Evolutionary conservation across 2,888 invertebrate species (phyloP).

Genomic region (Polydrusus pterygomalis): DNA sequence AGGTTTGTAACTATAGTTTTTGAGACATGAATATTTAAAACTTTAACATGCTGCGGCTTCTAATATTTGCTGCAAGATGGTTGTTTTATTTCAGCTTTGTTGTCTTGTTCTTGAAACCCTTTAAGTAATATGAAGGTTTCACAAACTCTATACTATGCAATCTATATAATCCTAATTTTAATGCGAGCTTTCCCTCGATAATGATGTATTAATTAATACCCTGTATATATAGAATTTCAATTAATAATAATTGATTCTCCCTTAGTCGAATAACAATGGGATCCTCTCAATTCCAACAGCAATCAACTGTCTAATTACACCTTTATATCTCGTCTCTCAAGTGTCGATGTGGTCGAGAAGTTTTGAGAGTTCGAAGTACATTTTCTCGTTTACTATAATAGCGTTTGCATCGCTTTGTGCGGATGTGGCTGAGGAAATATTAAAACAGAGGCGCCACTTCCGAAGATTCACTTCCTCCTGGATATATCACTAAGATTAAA

Average conservation of each 20-base stretch:
- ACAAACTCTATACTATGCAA: no score
- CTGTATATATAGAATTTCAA: constrained; percentile 33
- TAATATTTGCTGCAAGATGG: no score
- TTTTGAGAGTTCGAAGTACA: constrained; percentile 37
- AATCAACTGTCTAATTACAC: constrained; percentile 51
- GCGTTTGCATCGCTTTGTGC: not conserved
- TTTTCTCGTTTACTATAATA: constrained; percentile 25
- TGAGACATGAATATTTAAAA: no score
- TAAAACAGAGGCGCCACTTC: no score
- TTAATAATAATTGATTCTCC: constrained; percentile 44
- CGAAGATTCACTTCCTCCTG: no score
- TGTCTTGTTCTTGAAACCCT: no score
- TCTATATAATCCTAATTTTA: not conserved
- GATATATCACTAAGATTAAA: no score
- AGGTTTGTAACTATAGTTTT: no score
- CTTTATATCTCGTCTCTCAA: constrained; percentile 42
- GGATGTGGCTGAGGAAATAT: no score
- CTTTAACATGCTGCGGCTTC: no score
- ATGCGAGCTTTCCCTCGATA: not conserved
- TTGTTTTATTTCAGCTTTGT: no score
- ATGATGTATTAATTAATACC: constrained; percentile 3
- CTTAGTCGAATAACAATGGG: constrained; percentile 26
- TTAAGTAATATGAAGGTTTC: no score
- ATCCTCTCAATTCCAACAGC: constrained; percentile 41
- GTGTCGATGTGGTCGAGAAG: constrained; percentile 44